phyloP scores from a whole-genome alignment of 2,797 vertebrate species.

The Buceros bicornis region DNA sequence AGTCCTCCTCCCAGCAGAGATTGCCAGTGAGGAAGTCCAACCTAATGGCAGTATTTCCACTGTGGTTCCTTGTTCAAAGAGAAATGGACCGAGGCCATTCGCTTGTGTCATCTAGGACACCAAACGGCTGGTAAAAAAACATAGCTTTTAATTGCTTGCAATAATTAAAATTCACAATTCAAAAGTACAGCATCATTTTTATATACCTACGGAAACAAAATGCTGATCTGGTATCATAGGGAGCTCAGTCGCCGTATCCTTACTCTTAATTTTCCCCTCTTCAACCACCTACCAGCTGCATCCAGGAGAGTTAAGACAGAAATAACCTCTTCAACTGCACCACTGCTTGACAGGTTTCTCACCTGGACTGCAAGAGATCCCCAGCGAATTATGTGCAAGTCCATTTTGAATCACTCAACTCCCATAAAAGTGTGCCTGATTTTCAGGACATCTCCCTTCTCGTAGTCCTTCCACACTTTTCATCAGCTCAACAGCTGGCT shows the following conservation, averaged over 20 bases:
- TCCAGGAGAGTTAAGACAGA: conserved; percentile 16
- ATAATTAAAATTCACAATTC: not conserved
- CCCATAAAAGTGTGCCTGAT: not conserved
- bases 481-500: conserved; percentile 37
- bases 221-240: not conserved
- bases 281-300: conserved; percentile 42
- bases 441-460: conserved; percentile 34
- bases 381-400: conserved; percentile 17
- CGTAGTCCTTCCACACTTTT: conserved; percentile 11
- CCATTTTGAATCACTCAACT: conserved; percentile 34
- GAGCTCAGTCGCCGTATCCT: conserved; percentile 12
- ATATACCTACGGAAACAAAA: not conserved
- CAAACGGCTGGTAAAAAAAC: not conserved
- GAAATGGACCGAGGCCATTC: conserved; percentile 6
- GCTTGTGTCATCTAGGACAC: conserved; percentile 37
- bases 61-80: not conserved
- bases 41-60: not conserved
- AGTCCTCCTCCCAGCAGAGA: not conserved
- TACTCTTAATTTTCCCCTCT: conserved; percentile 36
- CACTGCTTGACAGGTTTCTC: conserved; percentile 25
- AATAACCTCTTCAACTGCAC: conserved; percentile 59
- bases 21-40: conserved; percentile 26
- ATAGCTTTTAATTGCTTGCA: not conserved
- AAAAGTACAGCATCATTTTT: not conserved
- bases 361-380: conserved; percentile 17